phyloP scores from a whole-genome alignment of 2,797 vertebrate genomes.

The Poecilia velifera region DNA sequence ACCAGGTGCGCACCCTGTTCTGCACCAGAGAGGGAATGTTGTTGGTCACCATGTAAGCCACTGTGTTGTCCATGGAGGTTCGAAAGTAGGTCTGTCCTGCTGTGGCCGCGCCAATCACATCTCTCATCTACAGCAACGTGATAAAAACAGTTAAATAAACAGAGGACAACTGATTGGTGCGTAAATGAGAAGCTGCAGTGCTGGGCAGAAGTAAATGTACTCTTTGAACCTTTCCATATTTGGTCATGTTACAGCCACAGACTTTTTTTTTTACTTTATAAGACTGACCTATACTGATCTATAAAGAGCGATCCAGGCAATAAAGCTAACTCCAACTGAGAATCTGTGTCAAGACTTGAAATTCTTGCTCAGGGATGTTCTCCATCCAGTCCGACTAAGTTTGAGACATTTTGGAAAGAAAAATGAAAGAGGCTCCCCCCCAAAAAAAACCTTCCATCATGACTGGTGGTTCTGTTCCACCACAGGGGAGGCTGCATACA shows the following conservation, averaged over 20 bases:
- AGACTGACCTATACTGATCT: not conserved
- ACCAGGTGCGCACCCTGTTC: constrained; percentile 91
- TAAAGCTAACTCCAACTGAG: not conserved
- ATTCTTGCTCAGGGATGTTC: not conserved
- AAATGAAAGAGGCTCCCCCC: not conserved
- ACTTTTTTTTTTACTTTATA: not conserved
- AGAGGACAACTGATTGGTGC: not conserved
- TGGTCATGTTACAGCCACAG: not conserved
- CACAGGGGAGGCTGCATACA: not conserved
- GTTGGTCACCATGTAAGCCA: constrained; percentile 90
- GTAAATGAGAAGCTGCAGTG: not conserved
- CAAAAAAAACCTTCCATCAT: not conserved
- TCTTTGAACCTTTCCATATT: not conserved
- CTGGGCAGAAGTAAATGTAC: not conserved
- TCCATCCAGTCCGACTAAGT: not conserved
- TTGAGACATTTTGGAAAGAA: not conserved
- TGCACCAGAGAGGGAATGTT: constrained; percentile 85
- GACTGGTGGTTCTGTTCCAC: not conserved
- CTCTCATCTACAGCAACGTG: constrained; percentile 87
- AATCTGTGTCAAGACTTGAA: not conserved
- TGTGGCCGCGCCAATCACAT: constrained; percentile 93
- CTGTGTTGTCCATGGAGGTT: constrained; percentile 86
- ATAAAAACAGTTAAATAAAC: not conserved
- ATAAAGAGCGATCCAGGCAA: not conserved
- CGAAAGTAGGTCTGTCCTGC: constrained; percentile 90